Base-by-base conservation (phyloP, 2,888 invertebrate species). In the Drosophila macrospina region DNA sequence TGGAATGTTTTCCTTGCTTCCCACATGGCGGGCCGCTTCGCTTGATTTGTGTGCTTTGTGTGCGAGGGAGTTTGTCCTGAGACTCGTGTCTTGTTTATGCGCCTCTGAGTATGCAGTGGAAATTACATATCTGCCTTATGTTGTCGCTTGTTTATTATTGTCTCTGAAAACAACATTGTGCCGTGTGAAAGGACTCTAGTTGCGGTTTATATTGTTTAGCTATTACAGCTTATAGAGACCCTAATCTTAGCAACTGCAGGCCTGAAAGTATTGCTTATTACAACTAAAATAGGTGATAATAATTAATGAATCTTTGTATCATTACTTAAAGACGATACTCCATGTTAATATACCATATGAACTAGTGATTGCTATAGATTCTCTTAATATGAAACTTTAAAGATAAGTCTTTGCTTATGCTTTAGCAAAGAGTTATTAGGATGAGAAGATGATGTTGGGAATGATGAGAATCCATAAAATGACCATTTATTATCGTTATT, bases 31-130 rank as follows among this genome's bases (percentile, higher is more conserved):
- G 44, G 39, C 50, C 37, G 54, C 61, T 72, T 55, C 68, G 64
- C 80, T 71, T 85, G 88, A 85, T 87, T 82, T 85, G 87, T 85
- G 57, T 66, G 67, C 48, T 34, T 52, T 65, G 73, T 47, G 72
- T 16, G 16, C 36, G 39, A 16, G 57, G 13, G 30, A 26, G 51
- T 55, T 15, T 67, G 66, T 55, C 68, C 60, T 32, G 42, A 7
- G 50, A 47, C 13, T 56, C 16, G 44, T 28, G 41, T 44, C 55
- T 59, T 78, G 67, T 74, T 80, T 72, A 61, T 80, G 55, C 54
- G 50, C 62, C 74, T 57, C 36, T 7, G 57, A 57, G 72, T 67
- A 50, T 67, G 57, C 67, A 42, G 34, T 68, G 83, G 47, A 76
- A 76, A 76, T 76, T 76, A 67, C 72, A 72, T 50, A 61, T 45